Base-by-base conservation (phyloP, 2,113 vertebrate species). In the Eudorcas thomsonii region DNA sequence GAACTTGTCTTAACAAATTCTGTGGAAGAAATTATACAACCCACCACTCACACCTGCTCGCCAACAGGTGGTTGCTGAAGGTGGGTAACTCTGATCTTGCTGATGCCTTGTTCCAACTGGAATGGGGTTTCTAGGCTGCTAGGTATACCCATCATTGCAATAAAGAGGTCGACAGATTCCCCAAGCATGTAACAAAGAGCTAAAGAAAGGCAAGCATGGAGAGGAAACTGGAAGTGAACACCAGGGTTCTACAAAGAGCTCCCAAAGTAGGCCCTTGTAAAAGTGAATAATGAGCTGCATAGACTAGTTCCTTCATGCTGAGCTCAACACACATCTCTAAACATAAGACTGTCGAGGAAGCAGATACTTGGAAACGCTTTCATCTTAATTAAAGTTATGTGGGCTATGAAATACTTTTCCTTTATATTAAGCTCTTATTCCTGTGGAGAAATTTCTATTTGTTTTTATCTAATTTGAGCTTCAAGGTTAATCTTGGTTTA, bases 381-480 rank as follows among this genome's bases (percentile, higher is more conserved):
- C 98, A 97, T 98, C 98, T 99, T 99, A 99, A 99, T 99, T 99
- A 99, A 99, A 99, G 98, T 99, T 99, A 98, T 97, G 95, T 48
- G 71, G 98, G 99, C 98, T 99, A 99, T 81, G 98, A 98, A 99
- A 99, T 99, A 99, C 98, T 99, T 99, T 97, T 97, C 98, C 98
- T 99, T 98, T 99, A 98, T 99, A 99, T 98, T 98, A 99, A 99
- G 98, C 98, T 99, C 99, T 99, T 98, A 98, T 98, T 99, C 99
- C 99, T 99, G 99, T 97, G 98, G 99, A 99, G 99, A 99, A 99
- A 99, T 99, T 99, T 99, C 99, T 99, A 99, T 99, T 99, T 99
- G 99, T 99, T 99, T 99, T 99, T 99, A 99, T 99, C 99, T 99
- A 99, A 99, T 99, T 99, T 98, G 98, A 99, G 98, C 98, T 99